A percentile compares a stretch with the other conserved stretches of the same genome.
Evolutionary conservation across 2,797 vertebrate genomes (phyloP).

Genomic region (Gallinago stenura): DNA sequence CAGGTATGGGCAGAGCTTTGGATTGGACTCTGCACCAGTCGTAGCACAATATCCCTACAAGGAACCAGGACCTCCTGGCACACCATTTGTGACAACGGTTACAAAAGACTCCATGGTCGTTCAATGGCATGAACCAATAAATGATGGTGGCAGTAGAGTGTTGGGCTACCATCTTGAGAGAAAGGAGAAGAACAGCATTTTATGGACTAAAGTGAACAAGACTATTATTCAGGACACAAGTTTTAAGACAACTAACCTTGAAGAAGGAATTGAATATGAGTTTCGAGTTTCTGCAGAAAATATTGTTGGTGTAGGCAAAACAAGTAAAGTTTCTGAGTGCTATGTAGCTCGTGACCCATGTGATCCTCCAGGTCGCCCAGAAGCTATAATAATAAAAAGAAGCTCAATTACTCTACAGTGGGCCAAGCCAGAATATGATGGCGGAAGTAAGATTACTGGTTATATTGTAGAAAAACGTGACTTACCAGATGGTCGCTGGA

Average conservation of each 20-base stretch:
- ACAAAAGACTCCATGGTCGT: conserved; percentile 93
- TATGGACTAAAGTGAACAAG: conserved; percentile 97
- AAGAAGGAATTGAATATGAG: conserved; percentile 97
- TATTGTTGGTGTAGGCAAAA: conserved; percentile 94
- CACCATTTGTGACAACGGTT: conserved; percentile 89
- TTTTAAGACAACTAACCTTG: conserved; percentile 93
- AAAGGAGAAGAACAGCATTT: conserved; percentile 98
- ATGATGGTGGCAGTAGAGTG: conserved; percentile 92
- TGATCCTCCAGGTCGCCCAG: conserved; percentile 94
- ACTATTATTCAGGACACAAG: conserved; percentile 90
- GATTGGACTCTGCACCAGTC: conserved; percentile 88
- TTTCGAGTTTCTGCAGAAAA: conserved; percentile 97
- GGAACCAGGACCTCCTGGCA: conserved; percentile 97
- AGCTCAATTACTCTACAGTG: conserved; percentile 92
- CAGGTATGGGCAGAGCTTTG: conserved; percentile 95
- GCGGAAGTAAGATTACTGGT: conserved; percentile 95
- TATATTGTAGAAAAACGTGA: conserved; percentile 97
- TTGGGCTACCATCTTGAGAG: conserved; percentile 97
- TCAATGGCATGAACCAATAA: conserved; percentile 96
- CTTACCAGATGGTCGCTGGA: conserved; percentile 97
- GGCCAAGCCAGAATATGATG: conserved; percentile 97
- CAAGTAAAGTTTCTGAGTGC: conserved; percentile 96
- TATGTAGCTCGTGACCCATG: conserved; percentile 94
- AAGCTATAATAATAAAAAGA: conserved; percentile 92
- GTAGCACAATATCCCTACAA: conserved; percentile 97